A percentile compares a stretch with the other conserved stretches of the same genome.
phyloP scores from a whole-genome alignment of 1,140 invertebrate genomes.

The Hormaphis cornu region DNA sequence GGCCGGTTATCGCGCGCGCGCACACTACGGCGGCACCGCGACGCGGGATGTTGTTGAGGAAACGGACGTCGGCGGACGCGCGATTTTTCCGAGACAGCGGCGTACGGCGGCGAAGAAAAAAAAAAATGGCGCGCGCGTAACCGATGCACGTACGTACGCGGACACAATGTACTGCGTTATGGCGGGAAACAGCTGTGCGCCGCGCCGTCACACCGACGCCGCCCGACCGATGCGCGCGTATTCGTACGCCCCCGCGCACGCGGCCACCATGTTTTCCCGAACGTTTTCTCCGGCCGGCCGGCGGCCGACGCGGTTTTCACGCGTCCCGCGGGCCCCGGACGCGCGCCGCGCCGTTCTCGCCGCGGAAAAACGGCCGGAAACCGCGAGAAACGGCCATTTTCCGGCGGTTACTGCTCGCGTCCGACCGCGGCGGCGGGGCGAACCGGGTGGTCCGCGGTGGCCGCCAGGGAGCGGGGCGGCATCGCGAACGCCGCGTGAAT shows the following conservation, averaged over 20 bases:
- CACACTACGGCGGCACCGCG: slow-evolving; percentile 29
- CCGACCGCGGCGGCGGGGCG: neutral
- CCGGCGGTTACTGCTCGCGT: neutral
- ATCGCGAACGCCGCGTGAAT: too few species aligned
- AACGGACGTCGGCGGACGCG: neutral
- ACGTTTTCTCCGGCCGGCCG: neutral
- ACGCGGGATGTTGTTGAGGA: too few species aligned
- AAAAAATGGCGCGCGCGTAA: slow-evolving; percentile 4
- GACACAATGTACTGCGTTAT: slow-evolving; percentile 29
- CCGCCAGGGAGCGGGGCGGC: neutral
- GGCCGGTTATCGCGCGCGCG: neutral
- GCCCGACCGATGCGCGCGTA: neutral
- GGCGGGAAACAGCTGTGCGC: slow-evolving; percentile 29
- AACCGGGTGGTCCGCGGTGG: neutral
- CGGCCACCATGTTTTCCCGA: slow-evolving; percentile 13
- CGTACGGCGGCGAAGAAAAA: slow-evolving; percentile 4
- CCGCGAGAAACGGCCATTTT: neutral
- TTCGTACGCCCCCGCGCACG: slow-evolving; percentile 21
- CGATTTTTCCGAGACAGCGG: neutral
- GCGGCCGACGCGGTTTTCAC: neutral
- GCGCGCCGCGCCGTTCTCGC: too few species aligned
- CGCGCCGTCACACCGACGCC: slow-evolving; percentile 6
- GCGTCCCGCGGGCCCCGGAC: accelerated
- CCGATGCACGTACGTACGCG: slow-evolving; percentile 21
- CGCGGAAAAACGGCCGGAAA: neutral